Conservation (phyloP, 2,888 invertebrate species). For the Calliscelio sp. region DNA sequence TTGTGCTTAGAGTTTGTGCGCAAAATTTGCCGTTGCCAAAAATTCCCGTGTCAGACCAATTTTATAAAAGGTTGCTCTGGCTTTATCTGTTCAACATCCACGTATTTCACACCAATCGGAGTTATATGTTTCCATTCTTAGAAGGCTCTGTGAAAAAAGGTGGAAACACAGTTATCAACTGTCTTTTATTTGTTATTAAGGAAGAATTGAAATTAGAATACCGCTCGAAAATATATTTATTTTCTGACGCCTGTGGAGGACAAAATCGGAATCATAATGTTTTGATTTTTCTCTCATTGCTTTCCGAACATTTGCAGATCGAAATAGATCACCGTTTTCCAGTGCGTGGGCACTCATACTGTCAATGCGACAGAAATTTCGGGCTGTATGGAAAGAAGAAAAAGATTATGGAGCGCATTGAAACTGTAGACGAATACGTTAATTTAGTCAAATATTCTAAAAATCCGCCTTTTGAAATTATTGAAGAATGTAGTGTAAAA, state of each 20-base stretch:
- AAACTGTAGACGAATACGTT: not conserved
- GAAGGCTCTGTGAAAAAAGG: constrained; percentile 1
- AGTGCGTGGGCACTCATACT: not conserved
- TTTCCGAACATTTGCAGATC: not conserved
- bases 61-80: not conserved
- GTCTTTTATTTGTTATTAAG: not conserved
- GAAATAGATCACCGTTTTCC: not conserved
- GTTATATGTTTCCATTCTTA: constrained; percentile 10
- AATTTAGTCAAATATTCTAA: too few species aligned
- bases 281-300: not conserved
- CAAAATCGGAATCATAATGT: not conserved
- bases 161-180: not conserved
- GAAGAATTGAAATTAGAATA: not conserved
- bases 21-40: constrained; percentile 2
- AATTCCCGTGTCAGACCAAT: not conserved
- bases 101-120: not conserved
- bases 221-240: not conserved
- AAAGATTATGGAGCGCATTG: not conserved
- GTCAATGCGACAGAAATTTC: constrained; percentile 62
- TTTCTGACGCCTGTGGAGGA: constrained; percentile 4
- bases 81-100: constrained; percentile 3
- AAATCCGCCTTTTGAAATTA: too few species aligned
- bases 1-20: not conserved
- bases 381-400: constrained; percentile 46
- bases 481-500: too few species aligned